A percentile compares a stretch with the other conserved stretches of the same genome.
These are phyloP conservation scores for Drosophila glabriapex DNA, from an alignment of 2,888 invertebrate genomes.

Conservation along the genomic window DNA sequence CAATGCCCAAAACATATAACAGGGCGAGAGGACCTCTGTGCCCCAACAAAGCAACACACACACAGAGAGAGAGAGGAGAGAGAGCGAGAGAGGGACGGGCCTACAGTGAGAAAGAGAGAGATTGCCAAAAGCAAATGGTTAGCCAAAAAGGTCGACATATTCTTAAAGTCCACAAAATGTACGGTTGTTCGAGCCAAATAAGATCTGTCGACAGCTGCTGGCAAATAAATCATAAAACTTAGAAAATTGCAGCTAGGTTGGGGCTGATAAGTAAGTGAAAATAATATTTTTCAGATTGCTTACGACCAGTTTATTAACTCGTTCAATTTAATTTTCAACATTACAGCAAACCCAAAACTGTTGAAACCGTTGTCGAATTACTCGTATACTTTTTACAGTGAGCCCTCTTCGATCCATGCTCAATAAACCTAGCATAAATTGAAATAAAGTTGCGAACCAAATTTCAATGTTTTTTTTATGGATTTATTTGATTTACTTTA, in stretches of 20 bases:
- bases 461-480: background rate
- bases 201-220: slow-evolving; percentile 48
- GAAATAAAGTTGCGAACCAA: background rate
- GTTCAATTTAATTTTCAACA: slow-evolving; percentile 1
- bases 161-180: slow-evolving; percentile 9
- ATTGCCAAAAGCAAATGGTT: slow-evolving; percentile 15
- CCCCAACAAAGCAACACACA: background rate
- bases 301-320: slow-evolving; percentile 4
- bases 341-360: background rate
- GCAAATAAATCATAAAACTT: slow-evolving; percentile 59
- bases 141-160: slow-evolving; percentile 48
- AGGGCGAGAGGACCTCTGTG: background rate
- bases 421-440: background rate
- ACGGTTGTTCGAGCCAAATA: slow-evolving; percentile 13
- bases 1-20: background rate
- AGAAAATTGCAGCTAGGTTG: slow-evolving; percentile 14
- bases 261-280: slow-evolving; percentile 22
- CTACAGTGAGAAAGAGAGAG: background rate
- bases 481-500: background rate
- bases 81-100: background rate
- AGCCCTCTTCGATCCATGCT: background rate
- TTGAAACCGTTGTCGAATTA: background rate
- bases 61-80: background rate
- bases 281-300: slow-evolving; percentile 18
- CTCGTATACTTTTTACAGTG: background rate